phyloP scores from a whole-genome alignment of 2,888 invertebrate species.

The Clivina fossor region DNA sequence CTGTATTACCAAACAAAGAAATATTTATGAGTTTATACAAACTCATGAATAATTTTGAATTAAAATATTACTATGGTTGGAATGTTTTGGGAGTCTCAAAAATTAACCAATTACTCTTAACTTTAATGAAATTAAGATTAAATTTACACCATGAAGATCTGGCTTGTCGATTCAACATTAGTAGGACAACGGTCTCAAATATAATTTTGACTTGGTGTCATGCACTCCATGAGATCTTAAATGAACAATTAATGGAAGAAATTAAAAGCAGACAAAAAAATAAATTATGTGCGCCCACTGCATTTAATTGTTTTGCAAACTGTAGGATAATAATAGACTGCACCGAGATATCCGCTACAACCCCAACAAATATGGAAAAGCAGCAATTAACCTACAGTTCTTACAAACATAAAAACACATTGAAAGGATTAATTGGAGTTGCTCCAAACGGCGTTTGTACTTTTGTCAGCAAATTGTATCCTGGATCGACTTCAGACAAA shows the following conservation, averaged over 20 bases:
- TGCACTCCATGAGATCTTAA: neutral
- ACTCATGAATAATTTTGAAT: neutral
- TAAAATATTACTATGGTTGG: conserved; percentile 1
- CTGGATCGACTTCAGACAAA: neutral
- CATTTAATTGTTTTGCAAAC: neutral
- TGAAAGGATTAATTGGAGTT: neutral
- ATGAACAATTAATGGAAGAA: neutral
- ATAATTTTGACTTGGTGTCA: neutral
- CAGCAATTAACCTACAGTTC: neutral
- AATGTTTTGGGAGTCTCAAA: neutral
- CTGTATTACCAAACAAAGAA: neutral
- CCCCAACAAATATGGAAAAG: neutral
- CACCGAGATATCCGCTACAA: neutral
- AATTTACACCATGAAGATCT: conserved; percentile 1
- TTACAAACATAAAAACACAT: neutral
- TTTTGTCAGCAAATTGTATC: neutral
- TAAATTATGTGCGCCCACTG: neutral
- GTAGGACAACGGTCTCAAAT: neutral
- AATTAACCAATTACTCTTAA: conserved; percentile 7
- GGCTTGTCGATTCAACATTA: neutral
- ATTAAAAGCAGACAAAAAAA: neutral
- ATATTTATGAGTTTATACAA: neutral
- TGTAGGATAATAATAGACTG: conserved; percentile 3
- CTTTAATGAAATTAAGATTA: neutral
- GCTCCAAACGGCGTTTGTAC: conserved; percentile 1